Percentiles rank a stretch among this genome's conserved stretches.
phyloP scores from a whole-genome alignment of 2,113 vertebrate genomes.

The Petrocephalus zakoni region DNA sequence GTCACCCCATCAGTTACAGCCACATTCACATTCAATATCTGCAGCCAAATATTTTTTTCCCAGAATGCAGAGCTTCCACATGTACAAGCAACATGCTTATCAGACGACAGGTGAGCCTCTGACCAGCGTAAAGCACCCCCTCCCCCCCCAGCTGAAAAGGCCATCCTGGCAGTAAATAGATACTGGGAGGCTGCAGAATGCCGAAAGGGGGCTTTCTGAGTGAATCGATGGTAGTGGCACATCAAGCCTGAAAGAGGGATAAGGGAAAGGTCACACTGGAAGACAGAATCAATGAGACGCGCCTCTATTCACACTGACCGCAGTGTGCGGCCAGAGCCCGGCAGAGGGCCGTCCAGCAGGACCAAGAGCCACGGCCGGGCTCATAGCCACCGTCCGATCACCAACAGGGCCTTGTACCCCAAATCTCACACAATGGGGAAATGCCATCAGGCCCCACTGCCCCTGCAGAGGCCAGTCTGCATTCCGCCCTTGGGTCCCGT shows the following conservation, averaged over 20 bases:
- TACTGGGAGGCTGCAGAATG: neutral
- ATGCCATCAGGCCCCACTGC: neutral
- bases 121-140: neutral
- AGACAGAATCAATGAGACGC: conserved; percentile 30
- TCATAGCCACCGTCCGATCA: neutral
- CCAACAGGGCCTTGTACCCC: too few relatives aligned
- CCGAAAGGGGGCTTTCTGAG: neutral
- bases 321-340: neutral
- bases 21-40: neutral
- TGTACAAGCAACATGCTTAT: neutral
- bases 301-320: conserved; percentile 24
- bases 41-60: neutral
- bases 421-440: neutral
- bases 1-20: neutral
- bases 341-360: neutral
- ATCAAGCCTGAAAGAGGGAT: conserved; percentile 24
- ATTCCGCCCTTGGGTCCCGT: conserved; percentile 1
- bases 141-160: neutral
- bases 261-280: conserved; percentile 39
- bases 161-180: neutral
- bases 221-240: conserved; percentile 21
- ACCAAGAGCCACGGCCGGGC: neutral
- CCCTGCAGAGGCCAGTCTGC: neutral
- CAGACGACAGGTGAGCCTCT: neutral
- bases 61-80: neutral